Evolutionary conservation across 2,888 invertebrate species (phyloP).

Genomic region (Fabriciana adippe): DNA sequence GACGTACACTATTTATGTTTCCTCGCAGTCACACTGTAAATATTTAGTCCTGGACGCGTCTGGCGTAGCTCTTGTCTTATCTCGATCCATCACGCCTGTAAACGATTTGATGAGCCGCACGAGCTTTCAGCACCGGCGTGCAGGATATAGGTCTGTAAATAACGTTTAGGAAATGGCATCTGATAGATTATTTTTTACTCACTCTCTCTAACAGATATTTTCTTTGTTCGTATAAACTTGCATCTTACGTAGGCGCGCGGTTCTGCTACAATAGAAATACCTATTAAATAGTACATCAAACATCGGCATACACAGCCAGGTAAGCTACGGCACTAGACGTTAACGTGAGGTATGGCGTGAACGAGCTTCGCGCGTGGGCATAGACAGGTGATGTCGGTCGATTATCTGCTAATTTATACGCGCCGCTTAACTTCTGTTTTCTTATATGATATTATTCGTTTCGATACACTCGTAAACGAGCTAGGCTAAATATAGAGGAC

Average conservation of each 20-base stretch:
- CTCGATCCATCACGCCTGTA: slow-evolving; percentile 61
- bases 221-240: slow-evolving; percentile 56
- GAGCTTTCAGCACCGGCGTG: slow-evolving; percentile 52
- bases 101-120: slow-evolving; percentile 58
- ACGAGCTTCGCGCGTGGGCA: slow-evolving; percentile 51
- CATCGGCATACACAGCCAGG: slow-evolving; percentile 17
- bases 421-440: slow-evolving; percentile 72
- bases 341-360: slow-evolving; percentile 2
- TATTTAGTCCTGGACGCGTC: slow-evolving; percentile 75
- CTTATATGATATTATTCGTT: slow-evolving; percentile 70
- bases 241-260: slow-evolving; percentile 48
- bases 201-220: slow-evolving; percentile 54
- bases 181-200: slow-evolving; percentile 55
- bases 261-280: slow-evolving; percentile 48
- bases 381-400: slow-evolving; percentile 69
- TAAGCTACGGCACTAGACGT: slow-evolving; percentile 9
- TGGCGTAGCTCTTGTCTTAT: slow-evolving; percentile 72
- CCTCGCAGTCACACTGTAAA: slow-evolving; percentile 75
- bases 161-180: slow-evolving; percentile 66
- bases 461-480: slow-evolving; percentile 69
- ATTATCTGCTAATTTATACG: slow-evolving; percentile 78
- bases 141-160: slow-evolving; percentile 69
- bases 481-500: slow-evolving; percentile 73
- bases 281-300: slow-evolving; percentile 57
- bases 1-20: slow-evolving; percentile 75